Conservation (phyloP, 2,888 invertebrate genomes). For the Cotesia congregata region DNA sequence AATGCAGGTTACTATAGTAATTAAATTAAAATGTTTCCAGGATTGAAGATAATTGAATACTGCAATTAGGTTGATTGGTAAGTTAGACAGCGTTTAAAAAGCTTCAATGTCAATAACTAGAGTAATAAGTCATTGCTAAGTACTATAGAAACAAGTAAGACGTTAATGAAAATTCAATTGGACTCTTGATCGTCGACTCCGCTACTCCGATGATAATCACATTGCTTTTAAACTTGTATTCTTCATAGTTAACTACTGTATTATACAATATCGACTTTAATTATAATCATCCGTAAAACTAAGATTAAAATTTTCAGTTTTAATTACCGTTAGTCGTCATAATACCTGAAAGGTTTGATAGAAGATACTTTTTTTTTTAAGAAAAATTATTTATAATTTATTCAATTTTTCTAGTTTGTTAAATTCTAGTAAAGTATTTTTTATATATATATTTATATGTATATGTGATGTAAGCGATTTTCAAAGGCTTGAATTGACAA, state of each 20-base stretch:
- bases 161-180: constrained; percentile 16
- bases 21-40: neutral
- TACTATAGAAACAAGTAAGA: constrained; percentile 7
- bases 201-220: constrained; percentile 1
- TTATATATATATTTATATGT: no score
- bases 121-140: constrained; percentile 16
- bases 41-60: neutral
- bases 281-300: no score
- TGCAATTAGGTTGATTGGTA: constrained; percentile 11
- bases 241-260: constrained; percentile 10
- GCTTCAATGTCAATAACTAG: constrained; percentile 23
- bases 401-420: no score
- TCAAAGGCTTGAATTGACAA: no score
- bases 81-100: constrained; percentile 10
- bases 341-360: no score
- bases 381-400: no score
- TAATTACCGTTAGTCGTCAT: no score
- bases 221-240: constrained; percentile 29
- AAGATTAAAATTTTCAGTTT: no score
- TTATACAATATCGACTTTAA: neutral
- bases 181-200: neutral
- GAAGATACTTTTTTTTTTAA: no score
- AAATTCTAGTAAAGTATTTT: no score
- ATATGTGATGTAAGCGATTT: no score
- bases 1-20: neutral